phyloP scores from a whole-genome alignment of 2,113 vertebrate genomes.

The Rattus rattus region DNA sequence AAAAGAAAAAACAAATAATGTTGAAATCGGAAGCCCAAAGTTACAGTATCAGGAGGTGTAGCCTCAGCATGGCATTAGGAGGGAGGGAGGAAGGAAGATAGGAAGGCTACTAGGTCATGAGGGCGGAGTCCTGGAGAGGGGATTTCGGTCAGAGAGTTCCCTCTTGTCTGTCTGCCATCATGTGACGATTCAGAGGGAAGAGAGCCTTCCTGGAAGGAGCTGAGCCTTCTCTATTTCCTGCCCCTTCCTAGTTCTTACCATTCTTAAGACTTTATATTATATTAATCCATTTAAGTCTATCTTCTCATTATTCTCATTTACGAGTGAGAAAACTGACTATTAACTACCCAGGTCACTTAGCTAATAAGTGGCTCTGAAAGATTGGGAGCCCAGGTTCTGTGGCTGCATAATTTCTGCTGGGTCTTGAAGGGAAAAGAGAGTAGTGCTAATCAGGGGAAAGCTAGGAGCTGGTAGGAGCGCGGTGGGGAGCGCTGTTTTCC shows the following conservation, averaged over 20 bases:
- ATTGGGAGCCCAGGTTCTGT: conserved; percentile 3
- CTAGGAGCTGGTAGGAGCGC: neutral
- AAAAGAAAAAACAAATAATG: neutral
- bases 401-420: neutral
- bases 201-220: neutral
- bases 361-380: neutral
- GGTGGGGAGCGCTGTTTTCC: neutral
- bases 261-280: neutral
- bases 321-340: conserved; percentile 16
- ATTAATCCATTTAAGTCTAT: conserved; percentile 6
- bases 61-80: too few species aligned
- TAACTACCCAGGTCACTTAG: neutral
- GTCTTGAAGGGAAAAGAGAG: neutral
- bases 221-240: neutral
- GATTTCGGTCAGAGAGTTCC: neutral
- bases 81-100: too few species aligned
- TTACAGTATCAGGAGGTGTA: neutral
- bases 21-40: neutral
- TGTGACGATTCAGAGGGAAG: neutral
- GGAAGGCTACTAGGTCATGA: neutral
- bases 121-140: neutral
- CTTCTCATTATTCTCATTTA: neutral
- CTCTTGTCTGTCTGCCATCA: neutral
- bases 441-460: neutral
- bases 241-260: neutral